Conservation (phyloP, 2,888 invertebrate genomes). For the Spialia ferax region DNA sequence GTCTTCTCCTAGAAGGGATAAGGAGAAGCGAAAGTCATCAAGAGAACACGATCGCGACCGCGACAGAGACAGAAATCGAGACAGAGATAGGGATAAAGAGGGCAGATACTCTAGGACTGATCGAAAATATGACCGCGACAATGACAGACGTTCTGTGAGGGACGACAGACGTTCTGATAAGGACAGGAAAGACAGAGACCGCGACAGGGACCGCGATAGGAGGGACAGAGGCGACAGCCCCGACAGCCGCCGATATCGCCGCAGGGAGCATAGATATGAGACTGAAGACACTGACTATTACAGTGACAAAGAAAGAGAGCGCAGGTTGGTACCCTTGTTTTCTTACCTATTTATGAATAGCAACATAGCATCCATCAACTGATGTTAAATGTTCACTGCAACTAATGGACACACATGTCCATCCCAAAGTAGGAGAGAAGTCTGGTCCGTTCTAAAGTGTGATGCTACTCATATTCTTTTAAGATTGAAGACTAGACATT, state of each 20-base stretch:
- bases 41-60: conserved; percentile 62
- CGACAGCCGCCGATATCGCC: conserved; percentile 65
- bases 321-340: conserved; percentile 67
- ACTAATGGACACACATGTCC: too few species aligned
- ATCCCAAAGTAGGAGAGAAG: too few species aligned
- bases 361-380: too few species aligned
- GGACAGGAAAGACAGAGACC: conserved; percentile 60
- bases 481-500: too few species aligned
- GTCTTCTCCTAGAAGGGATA: conserved; percentile 68
- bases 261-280: conserved; percentile 85
- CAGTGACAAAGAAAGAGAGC: conserved; percentile 88
- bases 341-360: too few species aligned
- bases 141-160: conserved; percentile 60
- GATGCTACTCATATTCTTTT: too few species aligned
- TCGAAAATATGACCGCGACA: conserved; percentile 67
- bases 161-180: conserved; percentile 65
- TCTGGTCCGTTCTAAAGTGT: too few species aligned
- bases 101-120: conserved; percentile 69
- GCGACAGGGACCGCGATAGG: conserved; percentile 55
- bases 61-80: conserved; percentile 56
- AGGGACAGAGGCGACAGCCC: conserved; percentile 68
- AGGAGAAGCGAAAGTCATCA: conserved; percentile 66
- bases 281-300: conserved; percentile 90
- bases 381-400: too few species aligned
- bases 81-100: conserved; percentile 58